Base-by-base conservation (phyloP, 1,140 invertebrate species). In the Leucophenga varia region DNA sequence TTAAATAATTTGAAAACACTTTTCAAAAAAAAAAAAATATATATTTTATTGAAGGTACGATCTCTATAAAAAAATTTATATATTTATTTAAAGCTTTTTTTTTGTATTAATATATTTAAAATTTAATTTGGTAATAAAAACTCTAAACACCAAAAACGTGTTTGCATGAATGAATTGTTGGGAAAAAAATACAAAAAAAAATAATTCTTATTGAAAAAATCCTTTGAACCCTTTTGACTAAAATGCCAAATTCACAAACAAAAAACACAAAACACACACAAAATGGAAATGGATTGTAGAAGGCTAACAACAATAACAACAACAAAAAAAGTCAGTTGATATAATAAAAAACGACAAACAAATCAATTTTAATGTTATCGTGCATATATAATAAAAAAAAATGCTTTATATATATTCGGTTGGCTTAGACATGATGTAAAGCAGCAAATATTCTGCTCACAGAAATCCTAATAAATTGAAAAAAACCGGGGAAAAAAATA, bases 391-490 rank as follows among this genome's bases (percentile, higher is more conserved):
- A 64, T 64, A 64, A 65, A 64, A 65, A 64, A 65, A 64, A 65
- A 64, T 64, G 57, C 61, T 64, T 65, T 58, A 64, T 64, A 64
- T 64, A n/a, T n/a, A n/a, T n/a, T n/a, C n/a, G n/a, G 55, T 51
- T 61, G 49, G 57, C 60, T 55, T 58, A 21, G 37, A 41, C 17
- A 31, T 35, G 22, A 9, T 39, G 21, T 21, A 28, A 28, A 31
- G 19, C 18, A 20, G 35, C 17, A 38, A 37, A 52, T 43, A 47
- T 49, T 34, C 31, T 8, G 31, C 8, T 34, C 8, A 14, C 13
- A 34, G 35, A 50, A 65, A 65, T 68, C 63, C 63, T 59, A 65
- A 65, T 65, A 65, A 65, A 65, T 65, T 65, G 63, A 65, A 67
- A 67, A 65, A 67, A 64, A 63, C n/a, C n/a, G n/a, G n/a, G n/a